Evolutionary conservation across 2,888 invertebrate genomes (phyloP).

Genomic region (Aphodius granarius): DNA sequence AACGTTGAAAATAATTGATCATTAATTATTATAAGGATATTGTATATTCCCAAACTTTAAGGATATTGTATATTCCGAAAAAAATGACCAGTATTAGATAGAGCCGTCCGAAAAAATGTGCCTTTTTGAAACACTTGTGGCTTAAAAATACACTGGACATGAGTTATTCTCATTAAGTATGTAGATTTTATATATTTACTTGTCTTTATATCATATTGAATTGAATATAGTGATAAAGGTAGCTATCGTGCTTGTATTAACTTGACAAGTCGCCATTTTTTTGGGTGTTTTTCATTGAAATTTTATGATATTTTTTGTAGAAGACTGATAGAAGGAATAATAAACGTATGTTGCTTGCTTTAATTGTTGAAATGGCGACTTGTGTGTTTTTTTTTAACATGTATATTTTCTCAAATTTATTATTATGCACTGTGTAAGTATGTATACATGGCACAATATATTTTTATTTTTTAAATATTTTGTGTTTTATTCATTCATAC

Average conservation of each 20-base stretch:
- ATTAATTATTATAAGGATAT: neutral
- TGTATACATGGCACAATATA: slow-evolving; percentile 26
- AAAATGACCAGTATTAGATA: slow-evolving; percentile 27
- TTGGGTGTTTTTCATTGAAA: neutral
- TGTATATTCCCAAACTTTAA: too few relatives aligned
- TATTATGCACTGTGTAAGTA: slow-evolving; percentile 21
- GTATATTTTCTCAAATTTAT: slow-evolving; percentile 4
- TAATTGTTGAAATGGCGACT: slow-evolving; percentile 1
- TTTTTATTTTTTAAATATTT: slow-evolving; percentile 17
- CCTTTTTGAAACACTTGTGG: slow-evolving; percentile 18
- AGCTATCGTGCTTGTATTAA: slow-evolving; percentile 8
- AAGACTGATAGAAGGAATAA: slow-evolving; percentile 10
- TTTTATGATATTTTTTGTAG: neutral
- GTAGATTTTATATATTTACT: slow-evolving; percentile 3
- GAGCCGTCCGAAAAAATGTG: slow-evolving; percentile 27
- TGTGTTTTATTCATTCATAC: neutral
- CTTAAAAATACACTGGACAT: slow-evolving; percentile 5
- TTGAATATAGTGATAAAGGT: neutral
- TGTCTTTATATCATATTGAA: slow-evolving; percentile 3
- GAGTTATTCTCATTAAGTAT: neutral
- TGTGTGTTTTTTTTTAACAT: neutral
- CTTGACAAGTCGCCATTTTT: neutral
- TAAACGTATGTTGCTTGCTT: neutral
- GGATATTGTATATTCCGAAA: slow-evolving; percentile 17
- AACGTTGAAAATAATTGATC: neutral